Evolutionary conservation across 64 coral and sea anemone species (phyloP), one percentile per base, ranked within the genome.

Genomic region (Orbicella faveolata): DNA sequence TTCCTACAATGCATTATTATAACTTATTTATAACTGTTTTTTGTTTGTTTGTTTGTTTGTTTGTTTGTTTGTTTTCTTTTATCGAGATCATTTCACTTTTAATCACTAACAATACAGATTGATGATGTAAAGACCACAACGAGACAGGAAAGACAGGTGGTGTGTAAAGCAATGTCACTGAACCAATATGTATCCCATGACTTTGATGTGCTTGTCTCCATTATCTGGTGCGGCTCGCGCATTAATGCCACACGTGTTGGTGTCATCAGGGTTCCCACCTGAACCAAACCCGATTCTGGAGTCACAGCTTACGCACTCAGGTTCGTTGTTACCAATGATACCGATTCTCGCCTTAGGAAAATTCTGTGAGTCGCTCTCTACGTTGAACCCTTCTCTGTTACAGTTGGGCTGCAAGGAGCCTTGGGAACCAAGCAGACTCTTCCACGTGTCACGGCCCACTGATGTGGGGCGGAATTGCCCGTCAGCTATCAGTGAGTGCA

Each of bases 371-470:
- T 14, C 14, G 37, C 62, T 18, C 6, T 44, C 0, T 14, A 23
- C 77, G 13, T 90, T 90, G 63, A 90, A 90, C 17, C 87, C 87
- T 63, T 89, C 87, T 10, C 18, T 63, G 18, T 90, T 90, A 26
- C 88, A 90, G 33, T 89, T 23, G 6, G 33, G 62, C 21, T 90
- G 88, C 20, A 80, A 57, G 0, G 57, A 67, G 3, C 11, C n/a
- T 36, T 20, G 25, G 7, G 64, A 23, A 20, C 39, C 25, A 3
- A 90, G 6, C 10, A 90, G 63, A 3, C 7, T 21, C 36, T 90
- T 90, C 88, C 88, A 90, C 34, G 75, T 36, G 33, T 79, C 34
- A 9, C 62, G 35, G 17, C 88, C 88, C 3, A 80, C 18, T 2
- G 16, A 2, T 9, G 88, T 90, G 1, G 17, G 13, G 36, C 77